Evolutionary conservation across 2,797 vertebrate genomes (phyloP), one percentile per base, ranked within the genome.

Genomic region (Pitangus sulphuratus): DNA sequence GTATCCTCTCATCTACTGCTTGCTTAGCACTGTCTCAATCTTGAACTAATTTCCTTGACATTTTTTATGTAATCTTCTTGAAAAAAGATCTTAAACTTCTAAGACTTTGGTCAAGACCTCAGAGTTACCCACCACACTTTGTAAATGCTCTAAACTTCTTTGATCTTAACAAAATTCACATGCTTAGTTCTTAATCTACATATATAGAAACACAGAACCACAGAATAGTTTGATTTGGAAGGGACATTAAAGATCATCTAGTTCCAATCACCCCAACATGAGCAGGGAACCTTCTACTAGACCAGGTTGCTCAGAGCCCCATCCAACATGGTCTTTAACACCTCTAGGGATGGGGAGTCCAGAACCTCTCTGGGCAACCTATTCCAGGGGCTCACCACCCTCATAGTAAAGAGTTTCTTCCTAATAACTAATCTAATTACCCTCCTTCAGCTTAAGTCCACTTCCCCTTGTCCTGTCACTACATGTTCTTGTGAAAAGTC

Each of bases 221-320:
- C 30, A 42, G 60, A 31, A 44, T 24, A 45, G 44, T 25, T 44
- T 57, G 12, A 11, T 11, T 54, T 64, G n/a, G 28, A 66, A 74
- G n/a, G 9, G 13, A 16, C 9, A 5, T 25, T 39, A 21, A 74
- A 66, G 30, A 12, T 58, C 0, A 1, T 15, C 11, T 8, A 14
- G 18, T 39, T 66, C n/a, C 9, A 25, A 45, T 26, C 8, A 33
- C 0, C 0, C 4, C 14, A 28, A 1, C 3, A 14, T 10, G 24
- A 14, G 11, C 60, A 45, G 28, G 15, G 19, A 72, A 33, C 5
- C 11, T 65, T 39, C 37, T 11, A 7, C n/a, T 39, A 21, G 12
- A 12, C 15, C 5, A 17, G 15, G 3, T 58, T 25, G n/a, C 24
- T 58, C 24, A 74, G 58, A 44, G 4, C 5, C 11, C 20, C 8